A percentile compares a stretch with the other conserved stretches of the same genome.
Conservation (phyloP, 2,113 vertebrate species). For the Chlorodrepanis virens region DNA sequence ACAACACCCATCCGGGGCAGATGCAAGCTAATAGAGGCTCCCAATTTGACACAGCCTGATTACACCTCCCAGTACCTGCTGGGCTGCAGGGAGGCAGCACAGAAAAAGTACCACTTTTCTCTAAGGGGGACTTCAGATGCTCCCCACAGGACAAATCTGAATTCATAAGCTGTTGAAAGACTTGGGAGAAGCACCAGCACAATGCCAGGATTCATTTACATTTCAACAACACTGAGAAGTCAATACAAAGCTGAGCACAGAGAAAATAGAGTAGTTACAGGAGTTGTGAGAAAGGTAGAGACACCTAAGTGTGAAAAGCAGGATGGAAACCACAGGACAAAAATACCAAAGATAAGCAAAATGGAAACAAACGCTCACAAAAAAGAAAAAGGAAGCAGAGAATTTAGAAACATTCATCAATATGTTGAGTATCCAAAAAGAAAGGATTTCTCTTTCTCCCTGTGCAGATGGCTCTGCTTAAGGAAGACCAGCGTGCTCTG, state of each 20-base stretch:
- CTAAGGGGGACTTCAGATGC: background rate
- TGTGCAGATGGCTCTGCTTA: conserved; percentile 1
- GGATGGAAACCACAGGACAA: background rate
- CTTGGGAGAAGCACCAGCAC: background rate
- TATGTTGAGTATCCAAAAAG: background rate
- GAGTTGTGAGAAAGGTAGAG: background rate
- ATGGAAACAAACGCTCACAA: background rate
- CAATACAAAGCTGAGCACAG: background rate
- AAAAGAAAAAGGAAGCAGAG: background rate
- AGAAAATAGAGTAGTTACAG: background rate
- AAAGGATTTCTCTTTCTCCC: conserved; percentile 18
- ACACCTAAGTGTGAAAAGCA: background rate
- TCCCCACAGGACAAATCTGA: background rate
- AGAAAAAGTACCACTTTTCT: background rate
- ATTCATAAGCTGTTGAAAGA: background rate
- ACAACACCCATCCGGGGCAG: background rate
- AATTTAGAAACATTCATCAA: background rate
- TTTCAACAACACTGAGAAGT: background rate
- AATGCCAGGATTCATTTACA: conserved; percentile 13
- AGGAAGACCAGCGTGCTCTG: background rate
- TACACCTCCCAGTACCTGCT: background rate
- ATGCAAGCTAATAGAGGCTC: background rate
- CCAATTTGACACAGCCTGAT: background rate
- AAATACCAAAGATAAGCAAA: background rate
- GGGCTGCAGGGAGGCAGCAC: background rate